Evolutionary conservation across 2,888 invertebrate genomes (phyloP), one percentile per base, ranked within the genome.

Genomic region (Lissocephala sabroskyi): DNA sequence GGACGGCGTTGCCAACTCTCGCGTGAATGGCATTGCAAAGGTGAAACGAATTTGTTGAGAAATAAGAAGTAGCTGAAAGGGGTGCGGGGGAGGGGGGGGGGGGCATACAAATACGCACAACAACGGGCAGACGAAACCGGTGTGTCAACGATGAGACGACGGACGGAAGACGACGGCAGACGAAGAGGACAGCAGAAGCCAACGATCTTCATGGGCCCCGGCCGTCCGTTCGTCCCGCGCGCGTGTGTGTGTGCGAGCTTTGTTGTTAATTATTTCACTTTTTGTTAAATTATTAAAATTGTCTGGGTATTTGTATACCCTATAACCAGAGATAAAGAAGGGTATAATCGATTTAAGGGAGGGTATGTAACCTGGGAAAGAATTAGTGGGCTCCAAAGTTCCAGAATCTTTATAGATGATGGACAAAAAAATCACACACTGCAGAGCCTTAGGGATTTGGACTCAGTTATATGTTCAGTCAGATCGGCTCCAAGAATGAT

Each of bases 241-340:
- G 30, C 13, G 36, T n/a, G 40, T 10, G 32, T 11, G 36, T 33
- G 18, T 39, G 33, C 52, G 49, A 43, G 36, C 35, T 61, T 58
- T 59, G 49, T 65, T 67, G 68, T 65, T 76, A 73, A 71, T 76
- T 71, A 63, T 76, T 76, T 76, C 43, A 56, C 58, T 62, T 58
- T 63, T 67, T 71, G 64, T 67, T 75, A 62, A 67, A 71, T 65
- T 60, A 64, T 60, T 61, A n/a, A n/a, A n/a, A n/a, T n/a, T n/a
- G n/a, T n/a, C n/a, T n/a, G n/a, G n/a, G n/a, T n/a, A n/a, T n/a
- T n/a, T n/a, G n/a, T n/a, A n/a, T n/a, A n/a, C n/a, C n/a, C n/a
- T n/a, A n/a, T n/a, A n/a, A n/a, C n/a, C n/a, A n/a, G n/a, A n/a
- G n/a, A n/a, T n/a, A n/a, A n/a, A n/a, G n/a, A n/a, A n/a, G n/a